Evolutionary conservation across 2,888 invertebrate species (phyloP).

Genomic region (Meganola albula): DNA sequence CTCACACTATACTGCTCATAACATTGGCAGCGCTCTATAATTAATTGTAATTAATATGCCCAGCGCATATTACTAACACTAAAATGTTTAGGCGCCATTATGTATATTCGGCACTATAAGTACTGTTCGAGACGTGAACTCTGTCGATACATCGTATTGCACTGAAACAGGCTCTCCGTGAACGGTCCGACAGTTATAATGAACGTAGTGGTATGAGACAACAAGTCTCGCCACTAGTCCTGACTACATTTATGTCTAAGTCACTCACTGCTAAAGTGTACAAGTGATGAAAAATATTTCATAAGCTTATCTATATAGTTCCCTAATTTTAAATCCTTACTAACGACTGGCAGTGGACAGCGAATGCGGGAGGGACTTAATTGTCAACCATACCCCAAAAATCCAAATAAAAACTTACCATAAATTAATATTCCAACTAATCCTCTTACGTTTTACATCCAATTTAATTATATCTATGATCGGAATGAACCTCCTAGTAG

Average conservation of each 20-base stretch:
- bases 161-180: conserved; percentile 62
- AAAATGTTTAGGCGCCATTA: too few relatives aligned
- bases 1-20: too few relatives aligned
- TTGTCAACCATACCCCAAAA: conserved; percentile 50
- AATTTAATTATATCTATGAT: conserved; percentile 31
- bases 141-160: conserved; percentile 31
- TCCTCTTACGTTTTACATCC: conserved; percentile 26
- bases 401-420: conserved; percentile 42
- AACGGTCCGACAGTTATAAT: conserved; percentile 16
- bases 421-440: conserved; percentile 45
- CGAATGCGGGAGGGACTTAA: conserved; percentile 61
- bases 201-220: too few relatives aligned
- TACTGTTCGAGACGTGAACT: conserved; percentile 13
- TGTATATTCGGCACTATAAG: too few relatives aligned
- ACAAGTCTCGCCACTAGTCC: too few relatives aligned
- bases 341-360: conserved; percentile 67
- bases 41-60: conserved; percentile 4
- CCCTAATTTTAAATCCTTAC: conserved; percentile 45
- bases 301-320: conserved; percentile 38
- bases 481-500: conserved; percentile 24
- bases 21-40: neutral
- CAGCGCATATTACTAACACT: conserved; percentile 5
- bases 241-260: too few relatives aligned
- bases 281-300: too few relatives aligned
- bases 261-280: too few relatives aligned